Evolutionary conservation across 2,113 vertebrate genomes (phyloP).

Genomic region (Phaethornis superciliosus): DNA sequence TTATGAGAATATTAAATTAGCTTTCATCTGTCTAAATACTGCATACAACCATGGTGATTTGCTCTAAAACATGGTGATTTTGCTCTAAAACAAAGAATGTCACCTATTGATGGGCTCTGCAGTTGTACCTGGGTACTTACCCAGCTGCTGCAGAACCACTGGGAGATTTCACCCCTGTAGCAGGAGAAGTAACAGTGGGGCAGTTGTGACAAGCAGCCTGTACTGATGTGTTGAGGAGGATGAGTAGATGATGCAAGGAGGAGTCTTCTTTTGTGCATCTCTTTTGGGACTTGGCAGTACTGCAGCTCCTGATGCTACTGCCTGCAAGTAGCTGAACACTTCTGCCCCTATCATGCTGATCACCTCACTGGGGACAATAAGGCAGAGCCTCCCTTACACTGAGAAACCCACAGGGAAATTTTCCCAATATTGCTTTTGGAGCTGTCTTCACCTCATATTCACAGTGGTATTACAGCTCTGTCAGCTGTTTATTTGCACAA

Average conservation of each 20-base stretch:
- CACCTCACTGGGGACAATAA: rapidly evolving
- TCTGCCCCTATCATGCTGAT: neutral
- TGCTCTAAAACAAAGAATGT: neutral
- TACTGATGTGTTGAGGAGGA: neutral
- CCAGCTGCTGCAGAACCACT: neutral
- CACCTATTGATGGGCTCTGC: neutral
- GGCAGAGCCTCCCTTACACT: neutral
- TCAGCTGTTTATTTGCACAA: neutral
- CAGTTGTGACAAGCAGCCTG: neutral
- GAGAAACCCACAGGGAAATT: neutral
- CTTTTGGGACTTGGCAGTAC: neutral
- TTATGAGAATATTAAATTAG: neutral
- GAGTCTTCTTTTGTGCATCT: neutral
- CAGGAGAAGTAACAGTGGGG: neutral
- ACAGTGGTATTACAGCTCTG: neutral
- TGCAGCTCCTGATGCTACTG: neutral
- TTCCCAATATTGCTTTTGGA: neutral
- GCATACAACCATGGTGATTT: neutral
- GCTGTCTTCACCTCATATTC: neutral
- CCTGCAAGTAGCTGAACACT: neutral
- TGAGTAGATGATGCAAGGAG: neutral
- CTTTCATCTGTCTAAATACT: neutral
- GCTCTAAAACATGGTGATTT: neutral
- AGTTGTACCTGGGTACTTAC: neutral
- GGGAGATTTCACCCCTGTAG: neutral